phyloP scores from a whole-genome alignment of 2,797 vertebrate species.

The Lepus townsendii region DNA sequence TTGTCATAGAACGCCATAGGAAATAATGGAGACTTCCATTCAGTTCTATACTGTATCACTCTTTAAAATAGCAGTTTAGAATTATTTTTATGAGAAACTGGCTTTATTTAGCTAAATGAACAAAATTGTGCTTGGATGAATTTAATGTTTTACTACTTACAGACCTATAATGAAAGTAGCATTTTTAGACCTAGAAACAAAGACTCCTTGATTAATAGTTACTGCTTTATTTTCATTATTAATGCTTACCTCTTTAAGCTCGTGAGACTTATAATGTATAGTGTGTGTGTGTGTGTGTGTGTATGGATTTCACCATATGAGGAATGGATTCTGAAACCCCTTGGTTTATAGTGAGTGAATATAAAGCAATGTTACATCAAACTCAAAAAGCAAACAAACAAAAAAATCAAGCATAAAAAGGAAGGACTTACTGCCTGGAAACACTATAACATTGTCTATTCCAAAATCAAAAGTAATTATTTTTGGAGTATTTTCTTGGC shows the following conservation, averaged over 20 bases:
- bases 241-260: neutral
- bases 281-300: neutral
- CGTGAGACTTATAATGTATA: neutral
- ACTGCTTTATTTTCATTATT: neutral
- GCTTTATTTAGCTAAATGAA: constrained; percentile 58
- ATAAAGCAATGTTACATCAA: neutral
- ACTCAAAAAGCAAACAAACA: neutral
- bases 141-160: neutral
- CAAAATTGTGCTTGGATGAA: constrained; percentile 3
- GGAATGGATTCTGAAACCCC: rapidly evolving
- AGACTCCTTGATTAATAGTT: neutral
- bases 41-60: constrained; percentile 15
- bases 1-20: neutral
- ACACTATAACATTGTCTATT: neutral
- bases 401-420: neutral
- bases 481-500: neutral
- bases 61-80: constrained; percentile 1
- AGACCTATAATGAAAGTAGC: neutral
- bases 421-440: constrained; percentile 12
- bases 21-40: constrained; percentile 13
- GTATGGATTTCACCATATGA: neutral
- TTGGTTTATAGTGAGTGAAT: neutral
- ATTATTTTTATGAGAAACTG: constrained; percentile 30
- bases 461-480: constrained; percentile 63
- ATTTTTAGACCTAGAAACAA: constrained; percentile 19